A percentile compares a stretch with the other conserved stretches of the same genome.
Evolutionary conservation across 2,888 invertebrate genomes (phyloP).

Genomic region (Eremobia ochroleuca): DNA sequence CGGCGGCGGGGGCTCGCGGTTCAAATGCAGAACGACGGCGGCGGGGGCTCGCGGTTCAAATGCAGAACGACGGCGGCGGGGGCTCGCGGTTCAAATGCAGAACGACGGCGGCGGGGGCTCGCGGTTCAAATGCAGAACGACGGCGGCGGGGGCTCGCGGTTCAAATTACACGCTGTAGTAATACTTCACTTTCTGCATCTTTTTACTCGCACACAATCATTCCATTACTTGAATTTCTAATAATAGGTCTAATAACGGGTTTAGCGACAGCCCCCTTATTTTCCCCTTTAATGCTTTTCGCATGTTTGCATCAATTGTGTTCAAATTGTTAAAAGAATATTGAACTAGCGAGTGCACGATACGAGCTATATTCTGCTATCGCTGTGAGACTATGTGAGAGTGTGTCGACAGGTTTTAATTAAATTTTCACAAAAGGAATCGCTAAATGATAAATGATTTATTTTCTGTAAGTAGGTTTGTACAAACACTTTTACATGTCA

Average conservation of each 20-base stretch:
- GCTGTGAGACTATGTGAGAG: neutral
- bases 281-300: neutral
- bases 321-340: constrained; percentile 1
- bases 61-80: neutral
- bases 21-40: too few species aligned
- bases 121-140: constrained; percentile 56
- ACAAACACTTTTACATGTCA: too few species aligned
- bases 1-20: constrained; percentile 22
- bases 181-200: neutral
- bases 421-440: constrained; percentile 12
- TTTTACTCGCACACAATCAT: neutral
- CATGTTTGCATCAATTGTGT: constrained; percentile 1
- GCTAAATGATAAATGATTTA: too few species aligned
- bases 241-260: neutral
- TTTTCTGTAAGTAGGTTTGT: too few species aligned
- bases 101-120: too few species aligned
- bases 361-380: neutral
- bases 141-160: constrained; percentile 18
- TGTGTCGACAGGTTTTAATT: constrained; percentile 7
- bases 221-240: constrained; percentile 1
- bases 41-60: constrained; percentile 14
- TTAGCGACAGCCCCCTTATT: neutral
- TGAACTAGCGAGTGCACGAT: neutral
- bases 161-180: neutral
- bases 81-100: constrained; percentile 64